Evolutionary conservation across 2,797 vertebrate species (phyloP).

Genomic region (Myotis planiceps): DNA sequence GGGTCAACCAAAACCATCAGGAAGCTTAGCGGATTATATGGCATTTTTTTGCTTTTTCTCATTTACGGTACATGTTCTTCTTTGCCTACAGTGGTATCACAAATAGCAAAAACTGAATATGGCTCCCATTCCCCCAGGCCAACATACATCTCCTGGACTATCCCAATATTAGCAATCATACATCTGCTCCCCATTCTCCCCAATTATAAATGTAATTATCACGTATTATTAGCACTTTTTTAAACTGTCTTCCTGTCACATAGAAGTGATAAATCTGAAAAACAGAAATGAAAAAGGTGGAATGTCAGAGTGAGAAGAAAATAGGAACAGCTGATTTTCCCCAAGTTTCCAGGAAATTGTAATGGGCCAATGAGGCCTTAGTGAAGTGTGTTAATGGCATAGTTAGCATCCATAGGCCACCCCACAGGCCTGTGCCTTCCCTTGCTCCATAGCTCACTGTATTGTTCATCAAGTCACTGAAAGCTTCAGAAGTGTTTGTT

Average conservation of each 20-base stretch:
- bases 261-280: constrained; percentile 51
- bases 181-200: constrained; percentile 39
- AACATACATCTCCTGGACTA: background rate
- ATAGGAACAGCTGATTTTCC: background rate
- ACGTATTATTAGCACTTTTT: constrained; percentile 61
- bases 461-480: background rate
- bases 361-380: background rate
- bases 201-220: constrained; percentile 51
- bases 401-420: background rate
- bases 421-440: background rate
- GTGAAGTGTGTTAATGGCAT: background rate
- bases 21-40: background rate
- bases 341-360: background rate
- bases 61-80: background rate
- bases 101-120: background rate
- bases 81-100: background rate
- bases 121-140: background rate
- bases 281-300: constrained; percentile 17
- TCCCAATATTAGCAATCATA: background rate
- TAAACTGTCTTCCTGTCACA: constrained; percentile 29
- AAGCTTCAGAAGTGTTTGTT: constrained; percentile 13
- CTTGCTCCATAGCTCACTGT: background rate
- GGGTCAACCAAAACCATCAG: background rate
- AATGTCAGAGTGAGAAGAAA: constrained; percentile 24
- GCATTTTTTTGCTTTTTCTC: constrained; percentile 18